Evolutionary conservation across 2,113 vertebrate species (phyloP), one percentile per base, ranked within the genome.

Genomic region (Thalassarche chlororhynchos): DNA sequence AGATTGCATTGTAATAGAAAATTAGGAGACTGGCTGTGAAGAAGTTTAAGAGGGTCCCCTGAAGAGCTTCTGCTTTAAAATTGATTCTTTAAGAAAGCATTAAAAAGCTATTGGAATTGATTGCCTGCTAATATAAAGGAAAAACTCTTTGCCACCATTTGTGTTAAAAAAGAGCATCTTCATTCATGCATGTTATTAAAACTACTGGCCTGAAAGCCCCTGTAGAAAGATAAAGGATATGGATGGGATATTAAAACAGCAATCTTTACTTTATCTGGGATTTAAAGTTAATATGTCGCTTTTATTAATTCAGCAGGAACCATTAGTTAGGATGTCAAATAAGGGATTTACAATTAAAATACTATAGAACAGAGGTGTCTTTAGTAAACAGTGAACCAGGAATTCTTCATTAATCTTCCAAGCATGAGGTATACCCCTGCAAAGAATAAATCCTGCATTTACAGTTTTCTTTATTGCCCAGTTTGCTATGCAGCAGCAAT

Each of bases 121-220:
- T 99, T 99, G 98, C 98, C 97, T 98, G 97, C 98, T 99, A 99
- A 99, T 99, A 99, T 98, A 98, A 98, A 98, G 98, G 97, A 98
- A 98, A 98, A 98, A 98, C 97, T 98, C 91, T 95, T 98, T 88
- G 96, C 98, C 97, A 98, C 98, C 98, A 97, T 98, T 98, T 98
- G 97, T 98, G 98, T 98, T 98, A 98, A 98, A 99, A 99, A 98
- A 97, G 97, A 98, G 97, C 97, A 96, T 98, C 97, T 98, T 98
- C 98, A 98, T 98, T 98, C 99, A 99, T 99, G 99, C 99, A 99
- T 99, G 99, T 98, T 99, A 99, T 99, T 99, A 99, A 99, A 99
- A 98, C 97, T 98, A 98, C 98, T 99, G 98, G 98, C 98, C 98
- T 98, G 98, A 98, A 99, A 98, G 98, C 98, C 98, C 97, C 92